Evolutionary conservation across 2,113 vertebrate species (phyloP), one percentile per base, ranked within the genome.

Genomic region (Taurulus bubalis): DNA sequence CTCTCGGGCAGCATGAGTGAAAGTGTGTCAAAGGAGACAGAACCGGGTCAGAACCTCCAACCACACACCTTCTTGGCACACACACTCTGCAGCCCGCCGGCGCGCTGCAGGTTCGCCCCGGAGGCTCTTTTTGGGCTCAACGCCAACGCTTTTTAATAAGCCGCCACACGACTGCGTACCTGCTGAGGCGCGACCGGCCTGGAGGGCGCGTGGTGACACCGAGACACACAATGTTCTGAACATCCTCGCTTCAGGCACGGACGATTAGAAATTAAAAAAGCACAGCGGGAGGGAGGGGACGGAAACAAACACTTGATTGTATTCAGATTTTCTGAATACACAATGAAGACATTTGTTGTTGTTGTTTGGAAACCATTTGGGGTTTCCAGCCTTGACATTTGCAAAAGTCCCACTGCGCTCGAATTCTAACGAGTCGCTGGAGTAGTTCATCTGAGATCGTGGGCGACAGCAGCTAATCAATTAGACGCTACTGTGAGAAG

Each of bases 131-230:
- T 70, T 32, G 58, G 86, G 80, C 80, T 79, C 0, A 0, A 1
- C 78, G 90, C 88, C 85, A 78, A 11, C 30, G 30, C 1, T 49
- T 85, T 90, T 90, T 89, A 91, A 90, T 91, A 71, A 89, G 82
- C 80, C 81, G 77, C 34, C 34, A 2, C 65, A 65, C 71, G 72
- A 80, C 67, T 22, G 80, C 47, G 88, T 10, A 78, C 71, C 82
- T 83, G 90, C 82, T 71, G 82, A 87, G 65, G 78, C 12, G 40
- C 45, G 15, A 74, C 84, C 82, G 71, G 77, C 80, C 84, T 32
- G 10, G n/a, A 22, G 80, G 88, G 80, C 77, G 81, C 69, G 86
- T 87, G 85, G 30, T 73, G 84, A 87, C 84, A 87, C 79, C 1
- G 38, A 53, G 77, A 64, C 28, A 15, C 79, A 59, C 56, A 0